Evolutionary conservation across 30 jellyfish, hydroid and myxozoan species (phyloP).

Genomic region (Morbakka virulenta): DNA sequence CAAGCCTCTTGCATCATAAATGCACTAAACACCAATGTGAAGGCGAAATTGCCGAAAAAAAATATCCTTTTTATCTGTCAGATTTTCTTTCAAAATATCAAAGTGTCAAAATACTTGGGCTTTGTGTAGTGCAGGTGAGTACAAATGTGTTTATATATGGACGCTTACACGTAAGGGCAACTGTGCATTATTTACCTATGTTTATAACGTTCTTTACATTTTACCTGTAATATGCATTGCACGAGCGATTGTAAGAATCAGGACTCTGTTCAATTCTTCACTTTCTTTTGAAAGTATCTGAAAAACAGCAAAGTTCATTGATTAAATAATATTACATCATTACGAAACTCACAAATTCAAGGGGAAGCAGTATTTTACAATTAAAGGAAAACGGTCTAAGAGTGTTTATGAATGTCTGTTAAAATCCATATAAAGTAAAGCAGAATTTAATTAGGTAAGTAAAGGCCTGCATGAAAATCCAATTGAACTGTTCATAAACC

Average conservation of each 20-base stretch:
- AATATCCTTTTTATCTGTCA: no score
- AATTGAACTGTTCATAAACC: no score
- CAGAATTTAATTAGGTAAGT: no score
- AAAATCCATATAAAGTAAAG: not conserved
- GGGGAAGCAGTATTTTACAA: not conserved
- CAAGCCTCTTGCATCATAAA: no score
- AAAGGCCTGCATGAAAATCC: no score
- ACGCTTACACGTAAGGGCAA: no score
- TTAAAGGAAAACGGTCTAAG: not conserved
- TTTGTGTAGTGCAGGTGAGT: not conserved
- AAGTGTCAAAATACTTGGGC: not conserved
- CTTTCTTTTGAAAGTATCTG: conserved; percentile 87
- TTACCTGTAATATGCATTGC: conserved; percentile 94
- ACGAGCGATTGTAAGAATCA: conserved; percentile 87
- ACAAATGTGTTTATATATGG: not conserved
- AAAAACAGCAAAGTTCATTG: not conserved
- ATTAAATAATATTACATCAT: no score
- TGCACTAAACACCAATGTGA: no score
- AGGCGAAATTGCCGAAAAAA: no score
- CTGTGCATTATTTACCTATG: no score
- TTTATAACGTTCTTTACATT: no score
- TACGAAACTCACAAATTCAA: not conserved
- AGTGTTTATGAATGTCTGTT: not conserved
- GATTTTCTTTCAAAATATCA: not conserved
- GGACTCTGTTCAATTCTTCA: conserved; percentile 89